These are phyloP conservation scores for Drosophila paranaensis DNA, from an alignment of 2,888 invertebrate species.

Conservation along the genomic window DNA sequence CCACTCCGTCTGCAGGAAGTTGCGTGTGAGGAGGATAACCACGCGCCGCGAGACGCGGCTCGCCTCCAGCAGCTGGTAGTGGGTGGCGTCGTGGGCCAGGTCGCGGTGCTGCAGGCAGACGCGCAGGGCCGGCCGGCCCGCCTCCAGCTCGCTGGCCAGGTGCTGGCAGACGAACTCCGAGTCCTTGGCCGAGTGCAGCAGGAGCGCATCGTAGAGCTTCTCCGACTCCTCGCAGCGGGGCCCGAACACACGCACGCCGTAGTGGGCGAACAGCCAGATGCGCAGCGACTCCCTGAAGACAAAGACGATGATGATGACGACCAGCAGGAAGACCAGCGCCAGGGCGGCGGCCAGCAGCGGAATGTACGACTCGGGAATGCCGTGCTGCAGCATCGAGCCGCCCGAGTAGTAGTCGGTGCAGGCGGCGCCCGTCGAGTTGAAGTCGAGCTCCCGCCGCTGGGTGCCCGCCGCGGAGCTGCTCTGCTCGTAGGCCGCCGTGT, in stretches of 20 bases:
- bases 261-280: constrained; percentile 94
- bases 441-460: constrained; percentile 90
- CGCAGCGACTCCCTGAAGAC: constrained; percentile 93
- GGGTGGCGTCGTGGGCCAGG: constrained; percentile 89
- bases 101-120: constrained; percentile 96
- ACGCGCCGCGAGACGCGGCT: constrained; percentile 95
- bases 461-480: constrained; percentile 61
- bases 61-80: constrained; percentile 89
- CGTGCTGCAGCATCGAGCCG: constrained; percentile 91
- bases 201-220: constrained; percentile 95
- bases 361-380: constrained; percentile 92
- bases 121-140: constrained; percentile 90
- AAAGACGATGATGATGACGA: constrained; percentile 91
- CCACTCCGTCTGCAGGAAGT: constrained; percentile 98
- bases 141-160: constrained; percentile 93
- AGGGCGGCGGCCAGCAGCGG: constrained; percentile 93
- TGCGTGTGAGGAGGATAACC: constrained; percentile 93
- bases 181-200: constrained; percentile 96
- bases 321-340: constrained; percentile 90
- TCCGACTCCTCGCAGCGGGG: constrained; percentile 92
- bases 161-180: constrained; percentile 94
- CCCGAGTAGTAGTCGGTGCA: constrained; percentile 95
- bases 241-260: constrained; percentile 92
- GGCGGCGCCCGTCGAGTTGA: constrained; percentile 90
- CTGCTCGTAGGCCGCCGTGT: constrained; percentile 47